A percentile compares a stretch with the other conserved stretches of the same genome.
Conservation (phyloP, 1,140 invertebrate genomes). For the Gyrodactylus bullatarudis region DNA sequence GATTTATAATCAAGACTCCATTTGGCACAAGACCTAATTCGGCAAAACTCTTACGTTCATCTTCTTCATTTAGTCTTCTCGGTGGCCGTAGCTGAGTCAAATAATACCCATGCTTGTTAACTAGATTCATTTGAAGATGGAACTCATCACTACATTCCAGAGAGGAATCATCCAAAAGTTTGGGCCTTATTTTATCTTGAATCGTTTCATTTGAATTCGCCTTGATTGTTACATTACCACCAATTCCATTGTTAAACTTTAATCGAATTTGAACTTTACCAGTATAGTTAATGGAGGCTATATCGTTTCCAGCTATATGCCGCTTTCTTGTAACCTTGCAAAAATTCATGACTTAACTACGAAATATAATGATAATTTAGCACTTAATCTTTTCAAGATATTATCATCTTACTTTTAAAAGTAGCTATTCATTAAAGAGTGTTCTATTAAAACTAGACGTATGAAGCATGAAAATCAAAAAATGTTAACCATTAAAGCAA, state of each 20-base stretch:
- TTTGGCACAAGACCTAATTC: neutral
- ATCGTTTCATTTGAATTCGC: neutral
- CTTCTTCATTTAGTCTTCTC: neutral
- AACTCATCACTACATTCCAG: neutral
- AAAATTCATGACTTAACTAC: too few species aligned
- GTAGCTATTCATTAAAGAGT: too few species aligned
- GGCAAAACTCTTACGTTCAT: neutral
- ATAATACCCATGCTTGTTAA: neutral
- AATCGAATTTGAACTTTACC: neutral
- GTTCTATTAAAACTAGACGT: too few species aligned
- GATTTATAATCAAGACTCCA: neutral
- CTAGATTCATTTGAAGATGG: neutral
- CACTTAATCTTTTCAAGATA: too few species aligned
- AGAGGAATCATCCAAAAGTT: too few species aligned
- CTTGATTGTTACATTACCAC: neutral
- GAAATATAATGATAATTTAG: too few species aligned
- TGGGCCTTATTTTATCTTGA: neutral
- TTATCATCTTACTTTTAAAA: too few species aligned
- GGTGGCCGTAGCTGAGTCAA: neutral
- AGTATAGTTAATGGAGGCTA: neutral
- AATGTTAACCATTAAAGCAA: too few species aligned
- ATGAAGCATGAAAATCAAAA: too few species aligned
- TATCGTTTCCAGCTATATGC: too few species aligned
- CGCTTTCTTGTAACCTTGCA: too few species aligned
- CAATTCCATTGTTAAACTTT: neutral